Base-by-base conservation (phyloP, 2,797 vertebrate species). In the Spinus olivaceus region DNA sequence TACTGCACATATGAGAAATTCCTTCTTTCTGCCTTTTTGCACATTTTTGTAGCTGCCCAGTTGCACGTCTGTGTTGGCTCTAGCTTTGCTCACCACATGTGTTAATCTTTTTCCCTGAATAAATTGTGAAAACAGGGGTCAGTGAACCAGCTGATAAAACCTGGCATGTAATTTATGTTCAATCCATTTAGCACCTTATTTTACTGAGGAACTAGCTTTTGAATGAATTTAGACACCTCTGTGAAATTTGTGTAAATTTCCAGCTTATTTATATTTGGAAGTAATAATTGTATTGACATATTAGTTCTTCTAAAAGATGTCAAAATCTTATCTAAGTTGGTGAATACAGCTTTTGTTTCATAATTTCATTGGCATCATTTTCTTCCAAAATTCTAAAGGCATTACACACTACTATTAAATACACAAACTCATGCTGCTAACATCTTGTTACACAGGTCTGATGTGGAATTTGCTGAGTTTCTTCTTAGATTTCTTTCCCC, bases 131-230 rank as follows among this genome's bases (percentile, higher is more conserved):
- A 92, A 70, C 30, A 86, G 12, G 7, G 33, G 21, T 91, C 84
- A 91, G n/a, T 35, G 37, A 85, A 81, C 24, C n/a, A 32, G 35
- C 71, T 89, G 51, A 93, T 49, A 60, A 85, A 93, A 82, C 20
- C 53, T 89, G 82, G 49, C 46, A 61, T 24, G 24, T 11, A 57
- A 32, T 28, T 73, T 32, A 24, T 2, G 18, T 79, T 85, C 13
- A 35, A 46, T 24, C 24, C 7, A 65, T 87, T 81, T 71, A 69
- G 19, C 28, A 3, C 13, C 49, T 70, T 51, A 18, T 74, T 94
- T 82, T 67, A 42, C 15, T 33, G 41, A 82, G 22, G 11, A 81
- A 37, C 54, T 32, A 37, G 14, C 12, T 91, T 87, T 44, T 66
- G 28, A 87, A 74, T 20, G 4, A 30, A 67, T 92, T 87, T 53